Evolutionary conservation across 2,888 invertebrate species (phyloP), one percentile per base, ranked within the genome.

Genomic region (Idaea dimidiata): DNA sequence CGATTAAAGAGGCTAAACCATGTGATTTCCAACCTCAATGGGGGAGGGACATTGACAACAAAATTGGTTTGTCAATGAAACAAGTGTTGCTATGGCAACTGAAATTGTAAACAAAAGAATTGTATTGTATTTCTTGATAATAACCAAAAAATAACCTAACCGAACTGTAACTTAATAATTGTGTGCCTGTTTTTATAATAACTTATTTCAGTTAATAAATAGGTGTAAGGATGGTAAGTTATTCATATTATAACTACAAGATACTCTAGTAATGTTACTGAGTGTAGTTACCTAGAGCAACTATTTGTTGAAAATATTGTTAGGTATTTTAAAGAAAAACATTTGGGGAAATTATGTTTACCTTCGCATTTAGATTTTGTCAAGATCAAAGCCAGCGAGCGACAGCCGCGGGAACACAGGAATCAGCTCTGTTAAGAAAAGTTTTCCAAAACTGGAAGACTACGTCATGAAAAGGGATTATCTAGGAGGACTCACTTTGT

Each of bases 381-480:
- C 97, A 33, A 93, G 97, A 65, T 94, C 96, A 0, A 97, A 97
- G 84, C 97, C 97, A 16, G 97, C 96, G 0, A 86, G 95, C 4
- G 94, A 94, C 61, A 82, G 76, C 62, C 84, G 88, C 2, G 66
- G 68, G 0, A 74, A 69, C 61, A 78, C 82, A 0, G 81, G 81
- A 57, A 80, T 71, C 61, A 79, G 77, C 54, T 86, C 91, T 0
- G 84, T 77, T 69, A 92, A 89, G 72, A 95, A 94, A 72, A 93
- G 93, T 62, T 93, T 95, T n/a, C 95, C 97, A 0, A 96, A 96
- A 68, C 92, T 99, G 16, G 98, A 98, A 78, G 98, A 99, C 76
- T 99, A 97, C 81, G 91, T 99, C 17, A 88, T 95, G 18, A 96
- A 95, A 75, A 93, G 99, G 58, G 99, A 99, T 87, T 99, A 99